phyloP scores from a whole-genome alignment of 1,140 invertebrate genomes.

The Thaumatotibia leucotreta region DNA sequence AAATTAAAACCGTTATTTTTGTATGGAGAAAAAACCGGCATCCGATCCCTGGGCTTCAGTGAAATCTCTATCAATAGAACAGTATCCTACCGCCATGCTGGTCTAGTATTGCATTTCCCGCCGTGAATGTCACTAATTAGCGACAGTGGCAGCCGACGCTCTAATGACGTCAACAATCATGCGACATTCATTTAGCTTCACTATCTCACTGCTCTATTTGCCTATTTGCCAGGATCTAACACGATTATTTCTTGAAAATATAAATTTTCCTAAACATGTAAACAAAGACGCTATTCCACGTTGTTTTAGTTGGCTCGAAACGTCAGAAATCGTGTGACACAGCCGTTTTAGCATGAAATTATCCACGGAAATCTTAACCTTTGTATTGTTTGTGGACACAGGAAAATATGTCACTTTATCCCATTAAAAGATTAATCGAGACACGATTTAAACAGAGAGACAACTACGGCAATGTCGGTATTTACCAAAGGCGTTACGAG shows the following conservation, averaged over 20 bases:
- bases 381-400: no score
- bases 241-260: background rate
- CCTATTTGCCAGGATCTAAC: background rate
- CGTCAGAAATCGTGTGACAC: background rate
- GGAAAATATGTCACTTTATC: no score
- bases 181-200: background rate
- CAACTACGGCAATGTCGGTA: no score
- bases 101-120: background rate
- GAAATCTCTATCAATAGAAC: background rate
- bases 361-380: no score
- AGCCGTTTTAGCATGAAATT: no score
- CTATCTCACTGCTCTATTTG: background rate
- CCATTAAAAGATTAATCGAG: no score
- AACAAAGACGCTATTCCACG: background rate
- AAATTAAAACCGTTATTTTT: no score
- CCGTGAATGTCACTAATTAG: background rate
- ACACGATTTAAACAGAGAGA: no score
- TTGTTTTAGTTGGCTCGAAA: background rate
- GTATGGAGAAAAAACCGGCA: no score
- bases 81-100: background rate
- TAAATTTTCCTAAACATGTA: background rate
- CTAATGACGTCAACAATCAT: slow-evolving; percentile 8
- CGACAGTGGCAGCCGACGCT: background rate
- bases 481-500: background rate
- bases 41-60: no score